Base-by-base conservation (phyloP, 2,797 vertebrate genomes). In the Buceros bicornis region DNA sequence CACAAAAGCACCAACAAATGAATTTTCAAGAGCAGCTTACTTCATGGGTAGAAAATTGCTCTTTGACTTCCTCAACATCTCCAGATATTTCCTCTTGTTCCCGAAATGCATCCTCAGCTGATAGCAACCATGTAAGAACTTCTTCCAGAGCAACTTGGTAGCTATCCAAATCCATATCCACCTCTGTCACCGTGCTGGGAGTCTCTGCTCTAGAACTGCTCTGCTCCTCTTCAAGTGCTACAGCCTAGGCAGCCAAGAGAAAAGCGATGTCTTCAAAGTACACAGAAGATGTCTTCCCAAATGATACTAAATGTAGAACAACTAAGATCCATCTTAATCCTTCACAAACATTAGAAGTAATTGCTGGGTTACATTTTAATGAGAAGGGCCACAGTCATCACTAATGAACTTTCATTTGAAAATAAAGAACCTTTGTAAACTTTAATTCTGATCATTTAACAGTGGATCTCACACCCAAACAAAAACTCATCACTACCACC, bases 61-160 rank as follows among this genome's bases (percentile, higher is more conserved):
- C 99, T 97, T 99, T 99, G 87, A 99, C 99, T 91, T 99, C 99
- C 82, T 99, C 99, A 73, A 99, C 99, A 48, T 99, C 99, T 3
- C 98, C 98, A 5, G 99, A 99, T 95, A 99, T 99, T 50, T 99
- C 99, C 5, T 99, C 99, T 96, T 99, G 99, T 86, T 99, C 98
- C 26, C 98, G 99, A 83, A 99, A 98, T 3, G 98, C 93, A 87
- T 99, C 99, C 95, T 99, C 99, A 0, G 99, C 99, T 6, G 98
- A 99, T 54, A 99, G 98, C 92, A 99, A 96, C 99, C 99, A 99
- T 7, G 99, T 99, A 67, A 99, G 98, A 43, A 99, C 99, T 95
- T 99, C 99, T 94, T 99, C 99, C 96, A 99, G 98, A 2, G 99
- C 99, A 67, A 98, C 98, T 95, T 99, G 99, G 97, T 99, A 99